Percentiles rank a stretch among this genome's conserved stretches.
Evolutionary conservation across 2,113 vertebrate species (phyloP).

Genomic region (Strix aluco): DNA sequence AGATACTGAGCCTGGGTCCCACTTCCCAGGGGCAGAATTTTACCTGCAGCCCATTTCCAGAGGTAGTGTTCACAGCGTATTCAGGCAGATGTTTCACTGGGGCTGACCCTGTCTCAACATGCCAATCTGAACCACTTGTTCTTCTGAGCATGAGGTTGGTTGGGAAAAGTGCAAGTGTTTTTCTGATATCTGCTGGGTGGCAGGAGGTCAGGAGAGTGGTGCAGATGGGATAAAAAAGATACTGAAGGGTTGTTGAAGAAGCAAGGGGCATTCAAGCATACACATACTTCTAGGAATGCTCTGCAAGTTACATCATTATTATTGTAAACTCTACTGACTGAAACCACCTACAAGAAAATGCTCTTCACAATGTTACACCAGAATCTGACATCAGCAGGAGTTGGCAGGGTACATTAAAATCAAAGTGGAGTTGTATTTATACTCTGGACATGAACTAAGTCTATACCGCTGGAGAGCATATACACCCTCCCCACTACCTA

Average conservation of each 20-base stretch:
- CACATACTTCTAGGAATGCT: neutral
- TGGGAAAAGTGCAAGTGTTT: neutral
- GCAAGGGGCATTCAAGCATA: neutral
- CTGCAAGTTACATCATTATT: neutral
- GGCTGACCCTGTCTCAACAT: neutral
- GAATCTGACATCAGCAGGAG: neutral
- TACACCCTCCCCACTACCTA: neutral
- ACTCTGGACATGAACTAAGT: constrained; percentile 31
- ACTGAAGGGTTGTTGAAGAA: neutral
- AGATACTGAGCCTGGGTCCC: neutral
- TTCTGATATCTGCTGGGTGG: neutral
- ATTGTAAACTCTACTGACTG: neutral
- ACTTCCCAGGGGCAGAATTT: neutral
- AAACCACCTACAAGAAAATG: constrained; percentile 9
- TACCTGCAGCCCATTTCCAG: neutral
- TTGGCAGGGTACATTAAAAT: neutral
- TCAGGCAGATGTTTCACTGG: neutral
- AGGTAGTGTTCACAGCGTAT: neutral
- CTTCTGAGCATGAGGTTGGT: neutral
- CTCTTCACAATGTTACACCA: neutral
- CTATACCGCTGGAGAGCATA: neutral
- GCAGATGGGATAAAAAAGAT: neutral
- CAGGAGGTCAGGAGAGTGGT: neutral
- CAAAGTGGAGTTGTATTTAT: neutral
- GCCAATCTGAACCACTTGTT: neutral